Evolutionary conservation across 2,888 invertebrate species (phyloP).

Genomic region (Aquatica leii): DNA sequence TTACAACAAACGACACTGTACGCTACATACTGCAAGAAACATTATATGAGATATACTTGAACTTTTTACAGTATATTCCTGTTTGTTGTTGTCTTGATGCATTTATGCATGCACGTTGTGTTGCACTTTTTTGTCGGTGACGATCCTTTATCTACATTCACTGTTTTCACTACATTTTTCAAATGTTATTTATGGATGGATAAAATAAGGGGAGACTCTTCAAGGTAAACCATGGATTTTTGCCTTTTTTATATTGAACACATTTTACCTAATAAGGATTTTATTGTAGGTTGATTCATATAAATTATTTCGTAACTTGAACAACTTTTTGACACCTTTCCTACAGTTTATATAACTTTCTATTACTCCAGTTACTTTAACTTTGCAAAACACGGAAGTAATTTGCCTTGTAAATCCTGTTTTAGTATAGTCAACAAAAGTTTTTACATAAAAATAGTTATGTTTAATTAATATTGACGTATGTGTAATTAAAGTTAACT

Average conservation of each 20-base stretch:
- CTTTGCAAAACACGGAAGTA: too few relatives aligned
- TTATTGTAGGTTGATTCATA: slow-evolving; percentile 8
- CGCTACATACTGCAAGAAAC: slow-evolving; percentile 35
- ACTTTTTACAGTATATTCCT: slow-evolving; percentile 24
- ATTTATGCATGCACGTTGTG: slow-evolving; percentile 12
- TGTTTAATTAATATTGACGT: too few relatives aligned
- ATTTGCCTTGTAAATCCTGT: too few relatives aligned
- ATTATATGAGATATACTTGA: slow-evolving; percentile 27
- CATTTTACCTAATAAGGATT: slow-evolving; percentile 14
- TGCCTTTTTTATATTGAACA: background rate
- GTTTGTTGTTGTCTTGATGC: slow-evolving; percentile 20
- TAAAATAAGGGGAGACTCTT: slow-evolving; percentile 9
- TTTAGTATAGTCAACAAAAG: too few relatives aligned
- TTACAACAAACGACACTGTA: slow-evolving; percentile 31
- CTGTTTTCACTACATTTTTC: slow-evolving; percentile 14
- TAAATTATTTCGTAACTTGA: slow-evolving; percentile 9
- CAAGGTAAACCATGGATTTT: slow-evolving; percentile 9
- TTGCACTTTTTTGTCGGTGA: slow-evolving; percentile 14
- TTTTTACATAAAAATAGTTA: too few relatives aligned
- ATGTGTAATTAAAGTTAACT: too few relatives aligned
- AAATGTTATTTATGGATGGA: slow-evolving; percentile 12
- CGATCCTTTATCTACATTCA: slow-evolving; percentile 14
- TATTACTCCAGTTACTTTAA: too few relatives aligned
- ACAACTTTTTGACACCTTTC: too few relatives aligned
- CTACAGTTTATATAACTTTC: too few relatives aligned